These are phyloP conservation scores for Melolontha melolontha DNA, from an alignment of 2,888 invertebrate species.

Conservation along the genomic window DNA sequence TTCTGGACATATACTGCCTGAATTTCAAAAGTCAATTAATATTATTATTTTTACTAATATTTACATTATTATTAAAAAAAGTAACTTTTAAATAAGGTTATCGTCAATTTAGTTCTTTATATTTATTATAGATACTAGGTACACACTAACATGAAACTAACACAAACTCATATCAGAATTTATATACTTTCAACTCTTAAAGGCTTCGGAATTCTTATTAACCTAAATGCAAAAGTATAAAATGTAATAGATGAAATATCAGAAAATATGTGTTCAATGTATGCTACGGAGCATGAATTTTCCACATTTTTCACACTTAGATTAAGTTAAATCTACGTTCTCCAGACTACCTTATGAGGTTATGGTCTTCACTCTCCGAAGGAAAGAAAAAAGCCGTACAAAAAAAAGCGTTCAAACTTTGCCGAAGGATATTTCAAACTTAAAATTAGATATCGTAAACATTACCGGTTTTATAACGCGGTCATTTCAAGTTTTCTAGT, in stretches of 20 bases:
- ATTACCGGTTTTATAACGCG: conserved; percentile 42
- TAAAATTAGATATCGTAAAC: conserved; percentile 50
- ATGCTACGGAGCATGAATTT: conserved; percentile 20
- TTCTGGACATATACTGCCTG: too few relatives aligned
- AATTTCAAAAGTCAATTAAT: too few relatives aligned
- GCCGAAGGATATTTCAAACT: conserved; percentile 46
- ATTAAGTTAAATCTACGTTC: conserved; percentile 40
- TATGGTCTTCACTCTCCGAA: conserved; percentile 2
- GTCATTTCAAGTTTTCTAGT: conserved; percentile 45
- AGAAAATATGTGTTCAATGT: conserved; percentile 27
- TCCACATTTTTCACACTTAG: conserved; percentile 42
- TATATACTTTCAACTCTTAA: too few relatives aligned
- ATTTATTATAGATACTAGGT: too few relatives aligned
- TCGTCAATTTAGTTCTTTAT: too few relatives aligned
- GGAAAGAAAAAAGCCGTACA: background rate
- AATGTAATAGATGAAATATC: conserved; percentile 16
- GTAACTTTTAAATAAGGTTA: too few relatives aligned
- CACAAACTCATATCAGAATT: too few relatives aligned
- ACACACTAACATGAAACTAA: too few relatives aligned
- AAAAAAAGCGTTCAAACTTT: conserved; percentile 41
- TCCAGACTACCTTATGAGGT: conserved; percentile 14
- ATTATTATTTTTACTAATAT: too few relatives aligned
- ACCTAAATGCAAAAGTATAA: conserved; percentile 2
- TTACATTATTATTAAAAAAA: too few relatives aligned
- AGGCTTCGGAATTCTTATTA: too few relatives aligned